phyloP scores from a whole-genome alignment of 2,888 invertebrate species.

The Aporophyla nigra region DNA sequence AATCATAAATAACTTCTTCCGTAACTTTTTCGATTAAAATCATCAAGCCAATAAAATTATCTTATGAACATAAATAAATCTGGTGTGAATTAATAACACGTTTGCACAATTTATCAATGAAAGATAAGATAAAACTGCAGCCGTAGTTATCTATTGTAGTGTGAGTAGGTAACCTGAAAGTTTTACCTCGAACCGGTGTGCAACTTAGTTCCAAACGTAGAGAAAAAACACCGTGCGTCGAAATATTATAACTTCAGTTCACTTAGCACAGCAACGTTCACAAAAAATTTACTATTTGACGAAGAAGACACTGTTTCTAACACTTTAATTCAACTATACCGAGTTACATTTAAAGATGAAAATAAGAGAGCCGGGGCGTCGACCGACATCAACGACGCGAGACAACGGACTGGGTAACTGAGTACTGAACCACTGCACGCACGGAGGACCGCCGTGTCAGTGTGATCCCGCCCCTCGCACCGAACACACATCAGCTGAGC shows the following conservation, averaged over 20 bases:
- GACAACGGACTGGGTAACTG: constrained; percentile 77
- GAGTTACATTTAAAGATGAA: constrained; percentile 50
- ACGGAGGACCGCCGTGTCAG: constrained; percentile 49
- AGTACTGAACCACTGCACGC: constrained; percentile 45
- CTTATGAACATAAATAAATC: constrained; percentile 24
- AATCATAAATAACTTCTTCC: constrained; percentile 11
- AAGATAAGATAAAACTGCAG: constrained; percentile 62
- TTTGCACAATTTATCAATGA: constrained; percentile 48
- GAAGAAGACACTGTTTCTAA: constrained; percentile 66
- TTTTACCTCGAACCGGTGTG: constrained; percentile 72
- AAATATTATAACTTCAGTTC: constrained; percentile 57
- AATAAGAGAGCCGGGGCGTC: constrained; percentile 68
- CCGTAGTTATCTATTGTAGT: constrained; percentile 60
- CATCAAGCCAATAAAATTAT: neutral
- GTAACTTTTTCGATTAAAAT: constrained; percentile 6
- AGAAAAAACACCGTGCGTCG: constrained; percentile 49
- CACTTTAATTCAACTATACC: constrained; percentile 65
- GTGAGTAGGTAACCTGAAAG: constrained; percentile 60
- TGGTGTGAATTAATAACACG: constrained; percentile 6
- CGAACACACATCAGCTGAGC: constrained; percentile 66
- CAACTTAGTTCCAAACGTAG: constrained; percentile 63
- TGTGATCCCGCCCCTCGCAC: constrained; percentile 63
- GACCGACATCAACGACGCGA: constrained; percentile 77
- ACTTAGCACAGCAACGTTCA: constrained; percentile 69
- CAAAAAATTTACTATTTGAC: constrained; percentile 44